Conservation (phyloP, 2,888 invertebrate species). For the Phengaris alcon region DNA sequence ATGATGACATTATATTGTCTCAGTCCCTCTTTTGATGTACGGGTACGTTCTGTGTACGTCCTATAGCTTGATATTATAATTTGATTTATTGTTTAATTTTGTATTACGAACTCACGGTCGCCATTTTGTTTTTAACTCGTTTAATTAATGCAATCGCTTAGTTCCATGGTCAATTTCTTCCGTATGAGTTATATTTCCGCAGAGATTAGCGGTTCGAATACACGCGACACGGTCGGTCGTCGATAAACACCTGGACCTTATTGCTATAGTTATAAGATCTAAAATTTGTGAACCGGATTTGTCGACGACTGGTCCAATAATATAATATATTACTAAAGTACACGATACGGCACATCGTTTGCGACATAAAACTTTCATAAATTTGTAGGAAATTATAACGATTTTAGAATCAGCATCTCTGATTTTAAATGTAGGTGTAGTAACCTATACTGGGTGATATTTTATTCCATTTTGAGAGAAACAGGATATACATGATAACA, state of each 20-base stretch:
- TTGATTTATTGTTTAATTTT: too few relatives aligned
- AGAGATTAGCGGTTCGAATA: not conserved
- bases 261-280: not conserved
- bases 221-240: not conserved
- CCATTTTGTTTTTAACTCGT: not conserved
- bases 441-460: too few relatives aligned
- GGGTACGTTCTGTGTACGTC: too few relatives aligned
- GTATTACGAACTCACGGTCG: not conserved
- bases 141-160: not conserved
- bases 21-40: too few relatives aligned
- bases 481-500: too few relatives aligned
- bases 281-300: not conserved
- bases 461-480: too few relatives aligned
- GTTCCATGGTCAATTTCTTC: not conserved
- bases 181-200: not conserved
- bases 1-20: too few relatives aligned
- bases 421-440: too few relatives aligned
- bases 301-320: too few relatives aligned
- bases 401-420: too few relatives aligned
- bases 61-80: too few relatives aligned
- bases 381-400: not conserved
- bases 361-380: not conserved
- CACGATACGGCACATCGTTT: not conserved
- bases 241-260: not conserved
- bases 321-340: too few relatives aligned